phyloP scores from a whole-genome alignment of 2,797 vertebrate genomes.

The Ctenopoma multispine region DNA sequence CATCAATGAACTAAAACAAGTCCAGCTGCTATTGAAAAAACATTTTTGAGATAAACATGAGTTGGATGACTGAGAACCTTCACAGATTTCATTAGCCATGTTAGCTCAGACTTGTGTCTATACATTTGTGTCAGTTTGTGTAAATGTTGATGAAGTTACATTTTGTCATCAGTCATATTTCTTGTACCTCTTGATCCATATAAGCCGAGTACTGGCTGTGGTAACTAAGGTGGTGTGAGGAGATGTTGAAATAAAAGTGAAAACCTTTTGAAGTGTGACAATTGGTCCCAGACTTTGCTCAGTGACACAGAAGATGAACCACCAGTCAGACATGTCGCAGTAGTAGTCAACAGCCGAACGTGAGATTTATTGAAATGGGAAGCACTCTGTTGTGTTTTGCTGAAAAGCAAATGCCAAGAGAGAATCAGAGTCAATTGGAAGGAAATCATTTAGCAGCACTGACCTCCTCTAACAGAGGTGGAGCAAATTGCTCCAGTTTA shows the following conservation, averaged over 20 bases:
- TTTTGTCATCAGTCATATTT: slow-evolving; percentile 7
- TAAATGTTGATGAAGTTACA: slow-evolving; percentile 9
- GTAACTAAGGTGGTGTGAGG: slow-evolving; percentile 35
- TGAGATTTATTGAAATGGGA: slow-evolving; percentile 40
- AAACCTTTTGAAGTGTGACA: slow-evolving; percentile 51
- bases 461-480: slow-evolving; percentile 54
- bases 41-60: too few species aligned
- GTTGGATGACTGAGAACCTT: too few species aligned
- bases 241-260: slow-evolving; percentile 31
- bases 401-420: slow-evolving; percentile 7
- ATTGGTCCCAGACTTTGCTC: slow-evolving; percentile 45
- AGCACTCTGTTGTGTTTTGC: slow-evolving; percentile 22
- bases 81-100: neutral
- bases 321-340: slow-evolving; percentile 22
- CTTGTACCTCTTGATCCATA: slow-evolving; percentile 30
- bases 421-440: slow-evolving; percentile 41
- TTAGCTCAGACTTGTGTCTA: slow-evolving; percentile 1
- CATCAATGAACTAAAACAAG: too few species aligned
- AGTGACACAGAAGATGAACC: slow-evolving; percentile 44
- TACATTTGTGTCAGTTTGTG: slow-evolving; percentile 4
- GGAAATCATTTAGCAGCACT: slow-evolving; percentile 47
- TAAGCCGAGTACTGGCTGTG: slow-evolving; percentile 26
- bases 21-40: too few species aligned
- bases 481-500: slow-evolving; percentile 40
- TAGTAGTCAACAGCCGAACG: slow-evolving; percentile 8